These are phyloP conservation scores for Clistopyga incitator DNA, from an alignment of 2,888 invertebrate genomes.

Conservation along the genomic window DNA sequence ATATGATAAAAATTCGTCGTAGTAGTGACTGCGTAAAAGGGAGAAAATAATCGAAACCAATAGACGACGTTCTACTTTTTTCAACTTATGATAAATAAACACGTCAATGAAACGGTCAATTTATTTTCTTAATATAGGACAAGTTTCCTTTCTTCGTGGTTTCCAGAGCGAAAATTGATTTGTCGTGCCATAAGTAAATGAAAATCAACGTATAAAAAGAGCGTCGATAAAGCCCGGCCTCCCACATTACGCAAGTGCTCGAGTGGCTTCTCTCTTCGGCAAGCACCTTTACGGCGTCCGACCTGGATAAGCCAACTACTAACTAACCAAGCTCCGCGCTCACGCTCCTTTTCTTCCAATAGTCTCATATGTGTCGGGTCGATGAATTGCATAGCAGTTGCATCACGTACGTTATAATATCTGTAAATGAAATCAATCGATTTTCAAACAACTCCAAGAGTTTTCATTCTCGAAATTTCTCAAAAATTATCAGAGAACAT, in stretches of 20 bases:
- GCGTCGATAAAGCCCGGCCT: slow-evolving; percentile 2
- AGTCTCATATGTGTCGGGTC: slow-evolving; percentile 9
- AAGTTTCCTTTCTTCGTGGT: background rate
- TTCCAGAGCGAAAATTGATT: background rate
- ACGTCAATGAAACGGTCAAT: background rate
- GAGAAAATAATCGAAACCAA: too few species aligned
- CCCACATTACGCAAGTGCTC: slow-evolving; percentile 63
- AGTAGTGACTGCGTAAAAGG: too few species aligned
- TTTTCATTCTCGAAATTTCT: background rate
- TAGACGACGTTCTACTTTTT: background rate
- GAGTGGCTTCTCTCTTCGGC: slow-evolving; percentile 72
- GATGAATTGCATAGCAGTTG: slow-evolving; percentile 13
- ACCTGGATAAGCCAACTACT: slow-evolving; percentile 75
- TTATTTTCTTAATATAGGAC: background rate
- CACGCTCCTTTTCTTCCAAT: slow-evolving; percentile 24
- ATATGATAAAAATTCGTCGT: too few species aligned
- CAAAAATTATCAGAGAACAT: background rate
- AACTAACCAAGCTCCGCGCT: slow-evolving; percentile 48
- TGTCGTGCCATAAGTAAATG: background rate
- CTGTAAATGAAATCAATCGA: background rate
- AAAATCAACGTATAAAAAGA: slow-evolving; percentile 11
- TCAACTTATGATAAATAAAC: background rate
- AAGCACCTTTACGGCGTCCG: slow-evolving; percentile 75
- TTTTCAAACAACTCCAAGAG: background rate
- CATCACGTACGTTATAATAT: slow-evolving; percentile 7